Evolutionary conservation across 2,113 vertebrate genomes (phyloP).

Genomic region (Petrocephalus zakoni): DNA sequence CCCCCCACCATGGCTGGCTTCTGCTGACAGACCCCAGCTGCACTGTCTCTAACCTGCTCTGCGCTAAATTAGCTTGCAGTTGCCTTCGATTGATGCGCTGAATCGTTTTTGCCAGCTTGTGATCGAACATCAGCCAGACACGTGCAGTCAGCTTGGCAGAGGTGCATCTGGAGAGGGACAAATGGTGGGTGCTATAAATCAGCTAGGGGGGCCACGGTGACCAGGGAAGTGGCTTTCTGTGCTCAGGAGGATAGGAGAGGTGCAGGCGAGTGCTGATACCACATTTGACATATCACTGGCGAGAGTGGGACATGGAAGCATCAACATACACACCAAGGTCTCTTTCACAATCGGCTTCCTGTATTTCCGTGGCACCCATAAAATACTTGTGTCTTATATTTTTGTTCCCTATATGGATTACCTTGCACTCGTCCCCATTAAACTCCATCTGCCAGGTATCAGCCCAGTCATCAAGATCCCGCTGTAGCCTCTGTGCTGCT

Average conservation of each 20-base stretch:
- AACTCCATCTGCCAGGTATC: too few relatives aligned
- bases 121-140: background rate
- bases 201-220: background rate
- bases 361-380: too few relatives aligned
- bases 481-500: too few relatives aligned
- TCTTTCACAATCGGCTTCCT: too few relatives aligned
- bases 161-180: background rate
- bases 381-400: too few relatives aligned
- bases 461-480: too few relatives aligned
- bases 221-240: background rate
- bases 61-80: background rate
- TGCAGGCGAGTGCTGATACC: background rate
- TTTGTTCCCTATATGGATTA: too few relatives aligned
- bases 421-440: too few relatives aligned
- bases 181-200: background rate
- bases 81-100: background rate
- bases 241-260: background rate
- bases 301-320: too few relatives aligned
- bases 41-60: background rate
- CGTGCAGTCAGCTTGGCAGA: background rate
- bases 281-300: too few relatives aligned
- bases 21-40: background rate
- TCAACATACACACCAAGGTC: too few relatives aligned
- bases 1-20: background rate
- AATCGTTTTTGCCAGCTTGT: background rate